Evolutionary conservation across 1,140 invertebrate species (phyloP), one percentile per base, ranked within the genome.

Genomic region (Anoplophora glabripennis): DNA sequence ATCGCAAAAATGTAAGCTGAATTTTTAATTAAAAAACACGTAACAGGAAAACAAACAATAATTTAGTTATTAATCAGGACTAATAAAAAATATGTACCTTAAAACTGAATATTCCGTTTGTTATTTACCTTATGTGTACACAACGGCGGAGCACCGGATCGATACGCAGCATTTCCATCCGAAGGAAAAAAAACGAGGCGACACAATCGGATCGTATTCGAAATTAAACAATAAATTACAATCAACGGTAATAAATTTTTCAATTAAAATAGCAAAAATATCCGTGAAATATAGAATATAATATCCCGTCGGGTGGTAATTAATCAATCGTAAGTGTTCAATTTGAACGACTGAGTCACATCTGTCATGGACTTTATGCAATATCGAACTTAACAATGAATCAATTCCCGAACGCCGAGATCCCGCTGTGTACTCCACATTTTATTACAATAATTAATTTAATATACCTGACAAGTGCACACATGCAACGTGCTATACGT

Each of bases 371-470:
- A 59, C 57, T 59, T 53, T 53, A 53, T 59, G 47, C 48, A 52
- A 59, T 59, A 53, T 59, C 49, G 49, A 59, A 46, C 57, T 59
- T 53, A 53, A 59, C 57, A 59, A 59, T 59, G 57, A 59, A 59
- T 59, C 57, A 59, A 59, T 59, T 59, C 40, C 36, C 21, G 21
- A 15, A 41, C 38, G 38, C 38, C 38, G 38, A 41, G 21, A 28
- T 28, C 21, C 21, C 21, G n/a, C 38, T 12, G 47, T 41, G 45
- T 57, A 51, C 46, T 57, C 55, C 42, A 57, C 55, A 57, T 57
- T 57, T 57, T 57, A 57, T 57, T 57, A 47, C 38, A 57, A 57
- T 57, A 57, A 57, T 57, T 57, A 57, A 57, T 57, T 57, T 57
- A 57, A 57, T 57, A 57, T 57, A 57, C 55, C 55, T 57, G 55